Conservation (phyloP, 2,888 invertebrate genomes). For the Seira ritae region DNA sequence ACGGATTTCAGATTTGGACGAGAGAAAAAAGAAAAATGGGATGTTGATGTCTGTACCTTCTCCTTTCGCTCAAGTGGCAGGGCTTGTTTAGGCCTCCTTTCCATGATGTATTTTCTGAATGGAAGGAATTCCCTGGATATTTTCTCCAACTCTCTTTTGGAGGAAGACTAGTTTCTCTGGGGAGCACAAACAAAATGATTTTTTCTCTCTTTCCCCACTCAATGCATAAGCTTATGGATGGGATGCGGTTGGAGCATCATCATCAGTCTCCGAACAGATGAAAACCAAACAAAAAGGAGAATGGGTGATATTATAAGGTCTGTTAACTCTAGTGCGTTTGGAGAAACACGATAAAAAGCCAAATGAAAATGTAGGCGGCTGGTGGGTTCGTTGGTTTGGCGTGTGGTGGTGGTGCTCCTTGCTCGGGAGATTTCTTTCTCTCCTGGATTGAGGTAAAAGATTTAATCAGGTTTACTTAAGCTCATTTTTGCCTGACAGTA, state of each 20-base stretch:
- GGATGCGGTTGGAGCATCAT: not conserved
- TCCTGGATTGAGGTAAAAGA: not conserved
- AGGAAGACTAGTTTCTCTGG: slow-evolving; percentile 29
- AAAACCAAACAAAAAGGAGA: not conserved
- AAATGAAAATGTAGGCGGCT: not conserved
- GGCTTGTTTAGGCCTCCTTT: not conserved
- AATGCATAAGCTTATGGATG: slow-evolving; percentile 11
- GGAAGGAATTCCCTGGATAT: slow-evolving; percentile 24
- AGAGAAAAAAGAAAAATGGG: not conserved
- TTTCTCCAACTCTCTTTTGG: slow-evolving; percentile 31
- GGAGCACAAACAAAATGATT: slow-evolving; percentile 56
- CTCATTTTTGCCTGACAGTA: not conserved
- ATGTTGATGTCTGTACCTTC: slow-evolving; percentile 23
- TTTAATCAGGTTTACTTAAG: slow-evolving; percentile 5
- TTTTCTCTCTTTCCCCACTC: slow-evolving; percentile 27
- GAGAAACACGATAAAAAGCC: slow-evolving; percentile 17
- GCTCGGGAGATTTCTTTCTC: not conserved
- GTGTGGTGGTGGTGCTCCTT: not conserved
- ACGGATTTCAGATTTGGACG: slow-evolving; percentile 45
- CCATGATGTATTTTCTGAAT: slow-evolving; percentile 19
- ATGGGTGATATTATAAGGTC: slow-evolving; percentile 6
- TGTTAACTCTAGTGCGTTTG: slow-evolving; percentile 29
- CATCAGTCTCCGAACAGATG: not conserved
- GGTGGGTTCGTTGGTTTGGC: not conserved
- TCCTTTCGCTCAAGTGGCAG: not conserved